Conservation (phyloP, 2,888 invertebrate species). For the Unio delphinus region DNA sequence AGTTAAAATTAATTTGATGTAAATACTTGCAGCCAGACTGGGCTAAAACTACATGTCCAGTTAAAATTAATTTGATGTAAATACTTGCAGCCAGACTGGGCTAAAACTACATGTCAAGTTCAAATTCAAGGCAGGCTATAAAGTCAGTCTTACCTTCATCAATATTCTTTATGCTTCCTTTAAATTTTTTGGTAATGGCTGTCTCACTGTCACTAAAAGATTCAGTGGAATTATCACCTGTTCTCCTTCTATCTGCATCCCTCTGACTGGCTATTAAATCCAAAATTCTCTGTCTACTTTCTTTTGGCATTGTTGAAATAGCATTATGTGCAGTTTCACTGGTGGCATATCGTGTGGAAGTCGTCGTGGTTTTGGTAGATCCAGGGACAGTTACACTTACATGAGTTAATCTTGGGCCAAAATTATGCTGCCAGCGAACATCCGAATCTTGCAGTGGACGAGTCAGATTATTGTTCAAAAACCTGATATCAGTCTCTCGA, state of each 20-base stretch:
- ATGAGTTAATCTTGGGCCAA: slow-evolving; percentile 34
- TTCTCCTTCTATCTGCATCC: slow-evolving; percentile 31
- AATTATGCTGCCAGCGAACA: slow-evolving; percentile 14
- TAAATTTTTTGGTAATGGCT: slow-evolving; percentile 28
- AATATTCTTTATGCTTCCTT: slow-evolving; percentile 35
- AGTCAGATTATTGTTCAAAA: slow-evolving; percentile 52
- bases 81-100: too few relatives aligned
- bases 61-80: too few relatives aligned
- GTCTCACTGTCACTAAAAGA: slow-evolving; percentile 35
- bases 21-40: too few relatives aligned
- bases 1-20: too few relatives aligned
- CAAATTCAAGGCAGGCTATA: background rate
- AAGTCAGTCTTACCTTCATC: slow-evolving; percentile 33
- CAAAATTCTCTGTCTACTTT: slow-evolving; percentile 13
- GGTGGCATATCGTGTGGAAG: slow-evolving; percentile 17
- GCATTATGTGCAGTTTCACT: slow-evolving; percentile 11
- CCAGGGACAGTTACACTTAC: slow-evolving; percentile 50
- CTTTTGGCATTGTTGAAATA: slow-evolving; percentile 10
- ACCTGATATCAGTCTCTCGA: slow-evolving; percentile 59
- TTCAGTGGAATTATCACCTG: slow-evolving; percentile 26
- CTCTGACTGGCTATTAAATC: slow-evolving; percentile 30
- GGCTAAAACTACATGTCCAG: too few relatives aligned
- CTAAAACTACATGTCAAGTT: too few relatives aligned
- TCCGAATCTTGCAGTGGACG: slow-evolving; percentile 15
- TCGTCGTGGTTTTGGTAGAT: slow-evolving; percentile 10